Percentiles rank a stretch among this genome's conserved stretches.
These are phyloP conservation scores for Nanorana parkeri DNA, from an alignment of 2,113 vertebrate genomes.

Conservation along the genomic window DNA sequence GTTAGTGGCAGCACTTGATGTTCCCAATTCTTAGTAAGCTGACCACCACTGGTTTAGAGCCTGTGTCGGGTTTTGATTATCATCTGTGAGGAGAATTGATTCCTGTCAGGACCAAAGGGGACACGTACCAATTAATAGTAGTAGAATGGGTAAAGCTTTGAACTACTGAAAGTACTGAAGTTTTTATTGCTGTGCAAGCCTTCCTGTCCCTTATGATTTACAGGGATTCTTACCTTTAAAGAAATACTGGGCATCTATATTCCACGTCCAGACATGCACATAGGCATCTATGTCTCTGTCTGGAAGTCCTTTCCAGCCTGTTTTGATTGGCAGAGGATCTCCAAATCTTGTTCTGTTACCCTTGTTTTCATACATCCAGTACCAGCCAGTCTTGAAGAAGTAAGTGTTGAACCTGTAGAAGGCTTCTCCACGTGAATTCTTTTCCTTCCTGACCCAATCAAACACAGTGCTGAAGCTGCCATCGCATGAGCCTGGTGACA, in stretches of 20 bases:
- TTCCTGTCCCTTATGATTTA: not conserved
- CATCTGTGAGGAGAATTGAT: too few relatives aligned
- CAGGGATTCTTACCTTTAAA: constrained; percentile 55
- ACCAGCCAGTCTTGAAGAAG: constrained; percentile 60
- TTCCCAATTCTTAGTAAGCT: too few relatives aligned
- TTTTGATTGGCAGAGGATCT: constrained; percentile 56
- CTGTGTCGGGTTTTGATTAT: too few relatives aligned
- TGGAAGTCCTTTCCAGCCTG: constrained; percentile 52
- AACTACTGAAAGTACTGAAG: too few relatives aligned
- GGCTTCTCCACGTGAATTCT: constrained; percentile 33
- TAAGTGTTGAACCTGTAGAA: constrained; percentile 59
- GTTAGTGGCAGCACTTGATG: too few relatives aligned
- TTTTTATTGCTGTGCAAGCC: too few relatives aligned
- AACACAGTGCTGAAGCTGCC: constrained; percentile 57
- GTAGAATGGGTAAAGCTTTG: too few relatives aligned
- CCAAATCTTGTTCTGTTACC: constrained; percentile 57
- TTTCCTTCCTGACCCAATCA: constrained; percentile 56
- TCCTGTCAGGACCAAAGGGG: too few relatives aligned
- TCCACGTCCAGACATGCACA: constrained; percentile 59
- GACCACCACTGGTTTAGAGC: too few relatives aligned
- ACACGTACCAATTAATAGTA: too few relatives aligned
- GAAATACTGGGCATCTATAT: constrained; percentile 58
- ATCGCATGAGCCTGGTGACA: constrained; percentile 50
- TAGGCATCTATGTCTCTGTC: constrained; percentile 51
- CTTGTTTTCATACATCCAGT: constrained; percentile 60